Percentiles rank a stretch among this genome's conserved stretches.
Conservation (phyloP, 2,888 invertebrate genomes). For the Epinotia brunnichana region DNA sequence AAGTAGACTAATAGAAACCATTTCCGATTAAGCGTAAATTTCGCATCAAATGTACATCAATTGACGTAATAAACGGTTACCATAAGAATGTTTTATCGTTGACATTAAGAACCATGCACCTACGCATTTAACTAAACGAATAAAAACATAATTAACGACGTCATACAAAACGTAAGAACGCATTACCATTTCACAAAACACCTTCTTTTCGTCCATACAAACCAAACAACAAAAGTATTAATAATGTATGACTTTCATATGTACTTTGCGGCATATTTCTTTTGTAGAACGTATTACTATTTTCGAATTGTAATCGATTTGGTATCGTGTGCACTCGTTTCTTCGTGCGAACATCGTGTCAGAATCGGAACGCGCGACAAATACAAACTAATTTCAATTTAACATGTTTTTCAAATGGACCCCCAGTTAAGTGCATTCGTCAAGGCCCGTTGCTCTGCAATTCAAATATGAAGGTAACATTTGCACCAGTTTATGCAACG, state of each 20-base stretch:
- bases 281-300: not conserved
- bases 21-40: not conserved
- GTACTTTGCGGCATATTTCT: slow-evolving; percentile 4
- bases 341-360: not conserved
- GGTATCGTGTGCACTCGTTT: not conserved
- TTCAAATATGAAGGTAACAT: slow-evolving; percentile 17
- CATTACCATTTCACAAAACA: slow-evolving; percentile 11
- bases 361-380: not conserved
- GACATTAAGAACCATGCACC: not conserved
- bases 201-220: not conserved
- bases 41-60: not conserved
- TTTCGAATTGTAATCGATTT: not conserved
- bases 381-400: not conserved
- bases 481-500: slow-evolving; percentile 33
- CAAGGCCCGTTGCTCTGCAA: slow-evolving; percentile 23
- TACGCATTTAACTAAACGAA: not conserved
- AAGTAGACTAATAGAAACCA: no score
- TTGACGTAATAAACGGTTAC: no score
- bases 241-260: not conserved
- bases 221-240: slow-evolving; percentile 13
- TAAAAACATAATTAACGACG: not conserved
- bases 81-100: not conserved
- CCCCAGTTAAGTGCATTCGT: slow-evolving; percentile 28
- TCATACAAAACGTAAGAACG: slow-evolving; percentile 15
- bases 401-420: not conserved